Conservation (phyloP, 2,888 invertebrate species). For the Thyatira batis region DNA sequence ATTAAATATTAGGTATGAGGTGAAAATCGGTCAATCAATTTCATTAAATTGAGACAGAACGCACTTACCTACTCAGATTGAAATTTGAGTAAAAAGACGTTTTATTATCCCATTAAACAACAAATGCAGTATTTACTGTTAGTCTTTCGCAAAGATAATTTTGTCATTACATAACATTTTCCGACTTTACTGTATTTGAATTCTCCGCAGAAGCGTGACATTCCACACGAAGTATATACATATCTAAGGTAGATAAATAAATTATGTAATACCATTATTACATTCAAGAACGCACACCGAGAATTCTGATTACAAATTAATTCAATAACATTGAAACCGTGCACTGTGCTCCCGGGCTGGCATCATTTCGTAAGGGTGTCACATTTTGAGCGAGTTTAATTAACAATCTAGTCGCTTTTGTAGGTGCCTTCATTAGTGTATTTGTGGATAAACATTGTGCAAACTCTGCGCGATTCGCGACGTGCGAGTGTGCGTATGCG, state of each 20-base stretch:
- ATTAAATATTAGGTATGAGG: constrained; percentile 47
- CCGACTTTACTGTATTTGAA: background rate
- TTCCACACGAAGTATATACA: constrained; percentile 2
- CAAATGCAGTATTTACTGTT: background rate
- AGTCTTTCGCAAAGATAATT: background rate
- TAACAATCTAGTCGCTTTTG: constrained; percentile 82
- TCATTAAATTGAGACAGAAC: constrained; percentile 7
- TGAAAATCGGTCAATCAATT: constrained; percentile 18
- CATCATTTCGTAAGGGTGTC: constrained; percentile 80
- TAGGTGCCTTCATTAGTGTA: constrained; percentile 82
- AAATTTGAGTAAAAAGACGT: background rate
- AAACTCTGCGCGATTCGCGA: constrained; percentile 57
- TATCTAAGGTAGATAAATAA: constrained; percentile 43
- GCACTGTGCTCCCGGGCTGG: constrained; percentile 73
- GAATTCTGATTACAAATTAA: constrained; percentile 81
- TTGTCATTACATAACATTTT: background rate
- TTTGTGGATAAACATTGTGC: constrained; percentile 80
- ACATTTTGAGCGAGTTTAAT: constrained; percentile 82
- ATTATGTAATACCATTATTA: constrained; percentile 64
- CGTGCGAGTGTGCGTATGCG: constrained; percentile 59
- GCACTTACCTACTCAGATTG: background rate
- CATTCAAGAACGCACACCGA: constrained; percentile 70
- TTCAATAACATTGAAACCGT: constrained; percentile 79
- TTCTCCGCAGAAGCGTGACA: background rate
- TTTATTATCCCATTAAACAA: background rate